Evolutionary conservation across 2,113 vertebrate genomes (phyloP).

Genomic region (Xiphophorus maculatus): DNA sequence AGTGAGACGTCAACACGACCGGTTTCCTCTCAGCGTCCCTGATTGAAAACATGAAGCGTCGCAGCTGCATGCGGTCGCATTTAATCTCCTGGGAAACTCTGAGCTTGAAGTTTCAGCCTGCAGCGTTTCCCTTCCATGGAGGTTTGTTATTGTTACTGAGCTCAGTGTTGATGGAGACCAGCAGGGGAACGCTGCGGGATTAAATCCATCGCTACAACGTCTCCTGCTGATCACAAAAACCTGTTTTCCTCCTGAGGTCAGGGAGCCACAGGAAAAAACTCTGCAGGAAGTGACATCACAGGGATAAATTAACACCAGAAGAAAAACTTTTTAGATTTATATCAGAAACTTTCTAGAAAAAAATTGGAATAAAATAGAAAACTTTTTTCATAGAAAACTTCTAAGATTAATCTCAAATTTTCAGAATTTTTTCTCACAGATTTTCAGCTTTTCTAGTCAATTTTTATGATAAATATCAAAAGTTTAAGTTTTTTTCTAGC

Average conservation of each 20-base stretch:
- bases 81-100: slow-evolving; percentile 43
- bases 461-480: too few species aligned
- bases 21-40: slow-evolving; percentile 1
- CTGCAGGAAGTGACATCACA: too few species aligned
- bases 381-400: too few species aligned
- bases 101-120: slow-evolving; percentile 41
- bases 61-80: slow-evolving; percentile 30
- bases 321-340: too few species aligned
- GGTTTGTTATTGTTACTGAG: slow-evolving; percentile 58
- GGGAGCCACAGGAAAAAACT: too few species aligned
- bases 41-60: slow-evolving; percentile 14
- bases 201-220: slow-evolving; percentile 20
- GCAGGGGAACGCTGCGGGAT: slow-evolving; percentile 40
- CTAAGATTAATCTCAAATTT: too few species aligned
- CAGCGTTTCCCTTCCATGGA: slow-evolving; percentile 60
- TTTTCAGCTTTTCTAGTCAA: too few species aligned
- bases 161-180: slow-evolving; percentile 59
- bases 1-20: slow-evolving; percentile 55
- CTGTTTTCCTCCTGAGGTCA: slow-evolving; percentile 6
- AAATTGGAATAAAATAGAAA: too few species aligned
- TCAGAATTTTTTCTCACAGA: too few species aligned
- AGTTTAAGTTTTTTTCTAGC: too few species aligned
- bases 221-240: slow-evolving; percentile 12
- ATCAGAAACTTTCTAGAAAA: too few species aligned
- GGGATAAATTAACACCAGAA: too few species aligned